phyloP scores from a whole-genome alignment of 2,797 vertebrate genomes.

The Tarsius wallacei region DNA sequence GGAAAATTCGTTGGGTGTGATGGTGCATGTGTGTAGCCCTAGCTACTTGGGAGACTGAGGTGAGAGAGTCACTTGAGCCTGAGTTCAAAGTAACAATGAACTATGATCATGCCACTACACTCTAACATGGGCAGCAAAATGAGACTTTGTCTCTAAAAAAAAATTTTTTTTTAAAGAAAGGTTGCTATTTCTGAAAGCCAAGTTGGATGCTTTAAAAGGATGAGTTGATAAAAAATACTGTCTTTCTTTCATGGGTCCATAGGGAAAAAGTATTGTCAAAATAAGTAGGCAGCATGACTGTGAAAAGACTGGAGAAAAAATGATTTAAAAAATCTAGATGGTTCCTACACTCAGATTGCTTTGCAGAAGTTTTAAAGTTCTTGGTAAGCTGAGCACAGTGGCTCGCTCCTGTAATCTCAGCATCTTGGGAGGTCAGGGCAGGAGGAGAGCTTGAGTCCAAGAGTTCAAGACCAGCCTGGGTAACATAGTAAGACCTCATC shows the following conservation, averaged over 20 bases:
- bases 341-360: neutral
- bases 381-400: too few species aligned
- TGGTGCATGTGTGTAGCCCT: neutral
- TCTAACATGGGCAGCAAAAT: neutral
- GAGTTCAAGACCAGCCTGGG: too few species aligned
- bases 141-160: neutral
- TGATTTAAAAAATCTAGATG: neutral
- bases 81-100: neutral
- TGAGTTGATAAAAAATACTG: neutral
- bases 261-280: neutral
- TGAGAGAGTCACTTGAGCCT: neutral
- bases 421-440: too few species aligned
- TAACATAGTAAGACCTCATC: too few species aligned
- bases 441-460: too few species aligned
- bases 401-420: too few species aligned
- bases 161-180: neutral
- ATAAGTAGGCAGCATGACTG: neutral
- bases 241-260: neutral
- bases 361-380: neutral
- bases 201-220: neutral
- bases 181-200: neutral
- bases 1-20: neutral
- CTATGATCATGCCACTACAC: neutral
- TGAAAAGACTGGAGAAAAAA: constrained; percentile 17
- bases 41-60: neutral